Evolutionary conservation across 2,113 vertebrate genomes (phyloP).

Genomic region (Leucopsar rothschildi): DNA sequence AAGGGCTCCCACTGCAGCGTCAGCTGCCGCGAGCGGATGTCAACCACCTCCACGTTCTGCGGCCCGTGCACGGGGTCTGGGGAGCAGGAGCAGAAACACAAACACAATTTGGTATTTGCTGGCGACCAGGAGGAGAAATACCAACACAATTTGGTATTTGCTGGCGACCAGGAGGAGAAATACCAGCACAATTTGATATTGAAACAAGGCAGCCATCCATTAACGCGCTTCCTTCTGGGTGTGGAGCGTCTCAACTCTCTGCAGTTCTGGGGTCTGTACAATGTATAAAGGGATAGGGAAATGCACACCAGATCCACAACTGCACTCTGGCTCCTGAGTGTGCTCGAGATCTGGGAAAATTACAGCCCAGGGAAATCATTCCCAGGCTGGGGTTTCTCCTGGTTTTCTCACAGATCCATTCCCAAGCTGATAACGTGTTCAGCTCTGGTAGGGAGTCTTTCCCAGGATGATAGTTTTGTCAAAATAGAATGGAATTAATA

Average conservation of each 20-base stretch:
- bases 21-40: conserved; percentile 91
- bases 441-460: too few relatives aligned
- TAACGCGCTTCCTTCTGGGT: fast-evolving
- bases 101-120: conserved; percentile 45
- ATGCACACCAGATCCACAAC: fast-evolving
- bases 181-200: too few relatives aligned
- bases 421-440: too few relatives aligned
- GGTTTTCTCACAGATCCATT: too few relatives aligned
- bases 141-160: too few relatives aligned
- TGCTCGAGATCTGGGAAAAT: too few relatives aligned
- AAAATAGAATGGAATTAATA: too few relatives aligned
- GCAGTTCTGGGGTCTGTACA: background rate
- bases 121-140: background rate
- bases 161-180: conserved; percentile 58
- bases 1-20: conserved; percentile 97
- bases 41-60: conserved; percentile 91
- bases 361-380: too few relatives aligned
- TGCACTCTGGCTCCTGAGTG: background rate
- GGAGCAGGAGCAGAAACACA: background rate
- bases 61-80: conserved; percentile 94
- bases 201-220: background rate
- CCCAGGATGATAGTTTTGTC: too few relatives aligned
- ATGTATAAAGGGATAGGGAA: background rate
- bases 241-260: background rate
- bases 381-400: too few relatives aligned